These are phyloP conservation scores for Himalopsyche kuldschensis DNA, from an alignment of 2,888 invertebrate genomes.

Conservation along the genomic window DNA sequence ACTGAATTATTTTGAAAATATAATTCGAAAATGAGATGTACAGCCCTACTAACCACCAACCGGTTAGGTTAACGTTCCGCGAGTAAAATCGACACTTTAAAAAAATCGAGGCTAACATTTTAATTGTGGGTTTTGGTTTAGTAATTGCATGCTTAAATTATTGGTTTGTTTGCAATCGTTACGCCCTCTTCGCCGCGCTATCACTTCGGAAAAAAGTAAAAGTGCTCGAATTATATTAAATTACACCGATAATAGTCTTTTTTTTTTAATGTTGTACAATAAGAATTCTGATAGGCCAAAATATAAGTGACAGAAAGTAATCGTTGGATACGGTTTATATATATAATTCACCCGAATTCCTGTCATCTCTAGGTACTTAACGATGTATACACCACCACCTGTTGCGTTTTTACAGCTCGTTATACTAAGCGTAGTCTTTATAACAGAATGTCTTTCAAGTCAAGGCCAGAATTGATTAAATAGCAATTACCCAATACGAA, in stretches of 20 bases:
- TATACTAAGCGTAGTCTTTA: no score
- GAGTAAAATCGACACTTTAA: slow-evolving; percentile 28
- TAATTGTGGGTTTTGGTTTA: slow-evolving; percentile 35
- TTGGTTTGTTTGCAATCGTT: slow-evolving; percentile 29
- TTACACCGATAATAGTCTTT: neutral
- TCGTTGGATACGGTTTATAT: no score
- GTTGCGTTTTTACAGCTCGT: no score
- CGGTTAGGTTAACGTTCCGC: neutral
- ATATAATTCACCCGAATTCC: no score
- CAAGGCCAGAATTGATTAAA: no score
- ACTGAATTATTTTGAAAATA: neutral
- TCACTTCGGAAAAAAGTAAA: slow-evolving; percentile 11
- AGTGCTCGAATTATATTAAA: neutral
- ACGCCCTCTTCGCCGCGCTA: slow-evolving; percentile 10
- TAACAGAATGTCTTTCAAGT: no score
- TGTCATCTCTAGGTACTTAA: no score
- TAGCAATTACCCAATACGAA: no score
- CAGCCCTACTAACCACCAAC: slow-evolving; percentile 15
- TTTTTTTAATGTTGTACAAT: neutral
- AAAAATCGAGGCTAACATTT: slow-evolving; percentile 38
- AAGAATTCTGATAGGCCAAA: neutral
- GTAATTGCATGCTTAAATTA: slow-evolving; percentile 34
- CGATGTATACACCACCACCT: no score
- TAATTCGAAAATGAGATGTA: neutral
- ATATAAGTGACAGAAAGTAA: neutral